Conservation (phyloP, 2,113 vertebrate genomes). For the Athene noctua region DNA sequence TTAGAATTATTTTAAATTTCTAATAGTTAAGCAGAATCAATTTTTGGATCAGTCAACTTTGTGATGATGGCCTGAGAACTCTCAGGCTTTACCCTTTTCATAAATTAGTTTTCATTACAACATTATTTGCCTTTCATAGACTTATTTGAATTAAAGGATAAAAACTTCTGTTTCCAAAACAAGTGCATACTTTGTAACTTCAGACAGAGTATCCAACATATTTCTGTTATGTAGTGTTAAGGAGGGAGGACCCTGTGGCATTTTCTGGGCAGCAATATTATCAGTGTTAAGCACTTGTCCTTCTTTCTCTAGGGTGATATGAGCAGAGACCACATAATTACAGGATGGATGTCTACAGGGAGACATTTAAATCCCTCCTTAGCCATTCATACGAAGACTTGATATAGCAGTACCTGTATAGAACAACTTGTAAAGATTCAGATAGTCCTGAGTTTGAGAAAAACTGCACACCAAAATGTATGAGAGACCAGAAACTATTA, state of each 20-base stretch:
- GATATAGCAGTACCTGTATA: not conserved
- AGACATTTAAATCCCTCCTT: not conserved
- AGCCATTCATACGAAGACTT: not conserved
- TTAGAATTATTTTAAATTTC: slow-evolving; percentile 20
- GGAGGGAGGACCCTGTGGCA: not conserved
- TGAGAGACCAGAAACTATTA: not conserved
- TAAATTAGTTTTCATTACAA: not conserved
- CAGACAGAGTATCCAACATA: not conserved
- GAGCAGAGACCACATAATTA: not conserved
- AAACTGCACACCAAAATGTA: not conserved
- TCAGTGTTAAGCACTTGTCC: not conserved
- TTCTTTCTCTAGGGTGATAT: not conserved
- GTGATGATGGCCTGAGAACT: not conserved
- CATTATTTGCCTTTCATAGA: not conserved
- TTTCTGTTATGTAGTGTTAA: not conserved
- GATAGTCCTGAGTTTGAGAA: not conserved
- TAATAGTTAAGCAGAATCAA: not conserved
- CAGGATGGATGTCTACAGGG: not conserved
- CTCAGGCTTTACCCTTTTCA: not conserved
- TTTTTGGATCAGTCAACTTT: slow-evolving; percentile 13
- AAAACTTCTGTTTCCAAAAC: not conserved
- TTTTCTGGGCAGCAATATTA: not conserved
- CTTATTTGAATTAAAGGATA: not conserved
- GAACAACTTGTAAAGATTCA: not conserved
- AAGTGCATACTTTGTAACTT: not conserved